A percentile compares a stretch with the other conserved stretches of the same genome.
Evolutionary conservation across 2,797 vertebrate species (phyloP).

Genomic region (Morus bassanus): DNA sequence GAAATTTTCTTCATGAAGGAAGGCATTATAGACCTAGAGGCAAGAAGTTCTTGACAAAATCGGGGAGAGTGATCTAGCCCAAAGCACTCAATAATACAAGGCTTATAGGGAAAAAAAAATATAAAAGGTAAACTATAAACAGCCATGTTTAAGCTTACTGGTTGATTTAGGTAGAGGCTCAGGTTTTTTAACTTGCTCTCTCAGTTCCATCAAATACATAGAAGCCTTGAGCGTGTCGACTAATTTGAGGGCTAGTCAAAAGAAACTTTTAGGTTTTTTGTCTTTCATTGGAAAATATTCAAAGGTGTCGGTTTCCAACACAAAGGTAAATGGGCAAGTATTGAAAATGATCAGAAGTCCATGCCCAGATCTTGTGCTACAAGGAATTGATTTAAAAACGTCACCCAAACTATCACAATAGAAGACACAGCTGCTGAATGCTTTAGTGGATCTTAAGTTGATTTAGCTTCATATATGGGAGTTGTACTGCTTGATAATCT

Average conservation of each 20-base stretch:
- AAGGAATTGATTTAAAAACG: neutral
- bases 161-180: neutral
- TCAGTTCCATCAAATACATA: neutral
- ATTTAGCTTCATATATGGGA: neutral
- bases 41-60: neutral
- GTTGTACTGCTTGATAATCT: neutral
- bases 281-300: neutral
- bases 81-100: neutral
- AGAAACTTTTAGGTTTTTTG: neutral
- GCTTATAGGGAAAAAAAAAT: accelerated
- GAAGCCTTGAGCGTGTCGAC: neutral
- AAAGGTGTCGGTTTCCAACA: neutral
- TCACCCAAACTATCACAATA: neutral
- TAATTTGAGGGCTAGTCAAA: neutral
- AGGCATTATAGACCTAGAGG: neutral
- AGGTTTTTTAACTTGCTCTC: neutral
- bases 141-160: neutral
- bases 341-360: neutral
- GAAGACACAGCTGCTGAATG: neutral
- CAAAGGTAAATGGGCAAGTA: neutral
- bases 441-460: neutral
- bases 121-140: neutral
- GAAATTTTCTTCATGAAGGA: neutral
- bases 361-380: neutral
- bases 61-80: neutral